Evolutionary conservation across 2,113 vertebrate species (phyloP), one percentile per base, ranked within the genome.

Genomic region (Channa argus): DNA sequence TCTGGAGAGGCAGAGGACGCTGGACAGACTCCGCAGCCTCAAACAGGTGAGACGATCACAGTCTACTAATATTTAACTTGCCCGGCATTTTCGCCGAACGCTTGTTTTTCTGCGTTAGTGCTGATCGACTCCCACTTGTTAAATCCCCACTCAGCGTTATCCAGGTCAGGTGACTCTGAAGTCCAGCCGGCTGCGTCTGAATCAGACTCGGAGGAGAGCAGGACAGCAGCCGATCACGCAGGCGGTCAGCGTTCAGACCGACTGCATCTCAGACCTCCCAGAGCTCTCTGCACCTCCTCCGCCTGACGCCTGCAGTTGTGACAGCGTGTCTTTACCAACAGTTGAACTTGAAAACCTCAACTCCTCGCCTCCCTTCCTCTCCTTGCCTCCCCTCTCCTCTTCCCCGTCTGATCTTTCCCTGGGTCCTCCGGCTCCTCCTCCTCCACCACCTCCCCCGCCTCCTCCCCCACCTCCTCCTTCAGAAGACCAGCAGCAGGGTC

Each of bases 161-260:
- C 96, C 98, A 3, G 97, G 98, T 37, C 98, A 99, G 91, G 96
- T 99, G 84, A 96, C 96, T 54, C 94, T 99, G 74, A 99, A 97
- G 92, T 97, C 97, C 82, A 95, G 96, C 44, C 95, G 97, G 50
- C 80, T 96, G 69, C 95, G 95, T 0, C 86, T 96, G 77, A 89
- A 93, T 67, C 94, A 94, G 82, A 73, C 94, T 66, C 92, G 94
- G 85, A 96, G 94, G 91, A 96, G 91, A 85, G 89, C 81, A 10
- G 85, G 64, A 5, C 81, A 58, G 59, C 83, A 73, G 60, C 79
- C 71, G 3, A 50, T 85, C 2, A 94, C 93, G 62, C 93, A 94
- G 80, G 93, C 93, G 12, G 93, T 92, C 73, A 82, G 91, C 9
- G 89, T 94, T 8, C 94, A 93, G 91, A 92, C 90, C 7, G 94